Conservation (phyloP, 2,888 invertebrate species). For the Thecocarcelia acutangulata region DNA sequence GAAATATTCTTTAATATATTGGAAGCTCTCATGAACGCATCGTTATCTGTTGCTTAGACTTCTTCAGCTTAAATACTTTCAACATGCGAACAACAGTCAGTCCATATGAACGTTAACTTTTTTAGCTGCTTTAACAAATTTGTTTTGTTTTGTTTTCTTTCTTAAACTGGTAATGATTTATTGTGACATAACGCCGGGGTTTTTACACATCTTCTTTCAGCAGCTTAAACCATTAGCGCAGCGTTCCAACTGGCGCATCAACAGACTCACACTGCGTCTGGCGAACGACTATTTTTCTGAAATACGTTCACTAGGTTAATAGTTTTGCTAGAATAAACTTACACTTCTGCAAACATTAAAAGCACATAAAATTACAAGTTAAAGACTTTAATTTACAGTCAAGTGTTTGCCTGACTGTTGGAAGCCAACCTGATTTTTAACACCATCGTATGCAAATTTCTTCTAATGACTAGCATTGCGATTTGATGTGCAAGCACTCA, state of each 20-base stretch:
- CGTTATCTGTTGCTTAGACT: no score
- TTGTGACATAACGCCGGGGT: slow-evolving; percentile 59
- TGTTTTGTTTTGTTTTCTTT: slow-evolving; percentile 34
- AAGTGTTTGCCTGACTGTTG: not conserved
- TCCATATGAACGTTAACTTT: slow-evolving; percentile 12
- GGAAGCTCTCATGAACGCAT: no score
- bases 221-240: not conserved
- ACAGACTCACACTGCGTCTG: slow-evolving; percentile 3
- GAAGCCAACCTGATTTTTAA: slow-evolving; percentile 35
- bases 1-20: no score
- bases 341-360: slow-evolving; percentile 13
- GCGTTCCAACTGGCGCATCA: not conserved
- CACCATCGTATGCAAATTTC: slow-evolving; percentile 59
- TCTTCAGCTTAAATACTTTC: no score
- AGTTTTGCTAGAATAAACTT: slow-evolving; percentile 52
- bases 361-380: slow-evolving; percentile 40
- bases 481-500: slow-evolving; percentile 1
- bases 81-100: not conserved
- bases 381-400: slow-evolving; percentile 3
- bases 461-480: slow-evolving; percentile 60
- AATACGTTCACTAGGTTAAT: slow-evolving; percentile 67
- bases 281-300: slow-evolving; percentile 18
- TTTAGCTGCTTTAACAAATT: not conserved
- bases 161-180: slow-evolving; percentile 62
- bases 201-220: slow-evolving; percentile 21